These are phyloP conservation scores for Rhyacophila evoluta DNA, from an alignment of 2,888 invertebrate genomes.

Conservation along the genomic window DNA sequence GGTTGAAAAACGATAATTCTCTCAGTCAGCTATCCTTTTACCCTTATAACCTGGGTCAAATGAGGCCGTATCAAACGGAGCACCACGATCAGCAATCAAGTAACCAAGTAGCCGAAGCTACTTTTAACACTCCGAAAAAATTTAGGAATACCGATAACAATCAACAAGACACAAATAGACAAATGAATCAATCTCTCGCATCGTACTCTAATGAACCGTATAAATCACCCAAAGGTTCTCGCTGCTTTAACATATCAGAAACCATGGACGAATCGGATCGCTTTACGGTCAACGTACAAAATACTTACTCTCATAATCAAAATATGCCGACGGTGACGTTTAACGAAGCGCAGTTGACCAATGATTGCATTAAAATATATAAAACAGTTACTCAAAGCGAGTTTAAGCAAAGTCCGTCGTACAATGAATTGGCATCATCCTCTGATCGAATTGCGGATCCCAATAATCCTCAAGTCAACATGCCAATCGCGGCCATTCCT, in stretches of 20 bases:
- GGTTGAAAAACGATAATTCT: not conserved
- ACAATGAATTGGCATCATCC: not conserved
- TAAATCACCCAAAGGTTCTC: constrained; percentile 32
- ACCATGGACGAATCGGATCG: constrained; percentile 29
- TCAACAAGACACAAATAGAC: constrained; percentile 26
- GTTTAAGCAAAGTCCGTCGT: not conserved
- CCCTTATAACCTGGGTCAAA: not conserved
- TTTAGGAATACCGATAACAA: constrained; percentile 19
- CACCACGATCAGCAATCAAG: constrained; percentile 13
- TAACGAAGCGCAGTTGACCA: constrained; percentile 25
- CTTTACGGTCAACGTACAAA: constrained; percentile 27
- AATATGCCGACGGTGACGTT: constrained; percentile 27
- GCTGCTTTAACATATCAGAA: constrained; percentile 40
- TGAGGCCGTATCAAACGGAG: constrained; percentile 2
- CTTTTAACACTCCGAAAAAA: constrained; percentile 16
- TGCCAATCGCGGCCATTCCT: constrained; percentile 20
- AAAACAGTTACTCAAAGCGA: constrained; percentile 39
- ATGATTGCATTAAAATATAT: constrained; percentile 47
- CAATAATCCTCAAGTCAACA: constrained; percentile 5
- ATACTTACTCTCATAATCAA: not conserved
- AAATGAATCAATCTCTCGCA: not conserved
- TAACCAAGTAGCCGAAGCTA: constrained; percentile 1
- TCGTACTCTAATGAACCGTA: not conserved
- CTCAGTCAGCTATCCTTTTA: not conserved
- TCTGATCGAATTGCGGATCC: not conserved